Evolutionary conservation across 2,888 invertebrate genomes (phyloP).

Genomic region (Keiferia lycopersicella): DNA sequence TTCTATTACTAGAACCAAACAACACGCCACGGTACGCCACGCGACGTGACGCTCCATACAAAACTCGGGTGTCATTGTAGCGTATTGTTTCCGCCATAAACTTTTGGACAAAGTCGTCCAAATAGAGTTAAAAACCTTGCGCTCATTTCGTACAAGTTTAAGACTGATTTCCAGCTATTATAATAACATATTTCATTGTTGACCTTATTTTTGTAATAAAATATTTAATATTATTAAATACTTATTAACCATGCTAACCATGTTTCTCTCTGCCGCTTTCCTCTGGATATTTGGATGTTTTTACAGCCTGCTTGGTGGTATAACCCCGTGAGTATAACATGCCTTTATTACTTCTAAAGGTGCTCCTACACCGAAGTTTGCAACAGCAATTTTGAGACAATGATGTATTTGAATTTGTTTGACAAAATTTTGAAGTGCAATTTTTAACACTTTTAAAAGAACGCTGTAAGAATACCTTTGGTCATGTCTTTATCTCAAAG

Average conservation of each 20-base stretch:
- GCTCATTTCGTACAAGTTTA: background rate
- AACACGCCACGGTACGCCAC: too few species aligned
- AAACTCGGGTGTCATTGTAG: too few species aligned
- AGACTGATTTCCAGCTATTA: background rate
- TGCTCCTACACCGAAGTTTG: too few species aligned
- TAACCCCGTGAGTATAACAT: slow-evolving; percentile 89
- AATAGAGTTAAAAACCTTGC: background rate
- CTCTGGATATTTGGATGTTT: slow-evolving; percentile 51
- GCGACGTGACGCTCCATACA: too few species aligned
- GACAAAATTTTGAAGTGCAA: too few species aligned
- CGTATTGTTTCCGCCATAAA: too few species aligned
- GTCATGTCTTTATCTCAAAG: too few species aligned
- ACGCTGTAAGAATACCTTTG: too few species aligned
- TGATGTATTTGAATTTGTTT: too few species aligned
- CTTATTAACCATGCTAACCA: slow-evolving; percentile 38
- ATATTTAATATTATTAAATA: slow-evolving; percentile 32
- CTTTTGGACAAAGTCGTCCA: background rate
- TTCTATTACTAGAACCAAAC: too few species aligned
- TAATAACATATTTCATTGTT: background rate
- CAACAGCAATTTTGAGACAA: too few species aligned
- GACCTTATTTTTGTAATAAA: slow-evolving; percentile 26
- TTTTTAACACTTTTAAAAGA: too few species aligned
- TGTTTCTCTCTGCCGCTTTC: slow-evolving; percentile 54
- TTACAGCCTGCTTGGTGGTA: slow-evolving; percentile 95
- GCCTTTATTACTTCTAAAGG: slow-evolving; percentile 25